Base-by-base conservation (phyloP, 1,140 invertebrate genomes). In the Drosophila sp. region DNA sequence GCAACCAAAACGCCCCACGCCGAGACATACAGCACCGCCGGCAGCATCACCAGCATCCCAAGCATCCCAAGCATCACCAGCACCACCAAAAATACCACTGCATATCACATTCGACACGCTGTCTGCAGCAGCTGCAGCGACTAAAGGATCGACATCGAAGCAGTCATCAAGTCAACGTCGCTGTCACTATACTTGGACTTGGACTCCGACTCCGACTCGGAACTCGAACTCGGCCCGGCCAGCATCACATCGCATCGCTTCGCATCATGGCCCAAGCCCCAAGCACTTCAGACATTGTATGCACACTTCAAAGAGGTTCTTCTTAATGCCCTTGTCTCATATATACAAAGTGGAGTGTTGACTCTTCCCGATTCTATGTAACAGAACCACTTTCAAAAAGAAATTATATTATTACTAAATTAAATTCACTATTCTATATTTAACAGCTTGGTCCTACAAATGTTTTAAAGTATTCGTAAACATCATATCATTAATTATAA, bases 251-350 rank as follows among this genome's bases (percentile, higher is more conserved):
- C 27, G 27, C 45, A 59, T 58, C 48, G 27, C 45, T 50, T 58
- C 48, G 32, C 48, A 63, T 53, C 50, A 76, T 73, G 70, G 65
- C 64, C 57, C 69, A 57, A 65, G 70, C 78, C 57, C 66, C 61
- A 77, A 77, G 78, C 70, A 75, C 82, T 87, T 58, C 74, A 81
- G 74, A 87, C 82, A 58, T 80, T 86, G 78, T 86, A 75, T 74
- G 82, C 73, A 63, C 74, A 81, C 78, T 78, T 78, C 74, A 81
- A 81, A 87, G 78, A 69, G 78, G 53, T 81, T 77, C 48, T 27
- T 48, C 34, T 76, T 25, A 43, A 66, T 72, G 69, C 82, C 80
- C 78, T 81, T 77, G 59, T 80, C 76, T 7, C 29, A 16, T 64
- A 75, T 64, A 75, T 72, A 62, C 57, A 56, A 72, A 66, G 32